These are phyloP conservation scores for Ephialtes manifestator DNA, from an alignment of 2,888 invertebrate genomes.

Conservation along the genomic window DNA sequence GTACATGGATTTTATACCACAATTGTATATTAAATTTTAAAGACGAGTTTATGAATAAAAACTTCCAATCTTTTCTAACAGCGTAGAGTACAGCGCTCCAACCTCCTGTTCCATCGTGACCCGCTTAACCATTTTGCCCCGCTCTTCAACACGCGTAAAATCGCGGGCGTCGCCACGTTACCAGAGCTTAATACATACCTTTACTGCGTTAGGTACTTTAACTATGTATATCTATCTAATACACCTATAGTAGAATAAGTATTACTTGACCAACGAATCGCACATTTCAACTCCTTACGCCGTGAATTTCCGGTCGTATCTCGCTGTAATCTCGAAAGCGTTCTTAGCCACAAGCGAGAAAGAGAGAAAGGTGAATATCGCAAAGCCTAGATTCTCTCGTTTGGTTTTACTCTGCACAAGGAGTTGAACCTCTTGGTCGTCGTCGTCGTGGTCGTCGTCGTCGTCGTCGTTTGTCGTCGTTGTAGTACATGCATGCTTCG, in stretches of 20 bases:
- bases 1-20: no score
- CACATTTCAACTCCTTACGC: conserved; percentile 57
- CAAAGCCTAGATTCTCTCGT: conserved; percentile 51
- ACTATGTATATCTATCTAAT: conserved; percentile 34
- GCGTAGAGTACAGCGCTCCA: no score
- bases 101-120: no score
- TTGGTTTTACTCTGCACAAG: conserved; percentile 47
- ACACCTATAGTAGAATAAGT: conserved; percentile 34
- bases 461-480: conserved; percentile 60
- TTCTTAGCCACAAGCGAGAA: conserved; percentile 54
- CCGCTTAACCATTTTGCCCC: no score
- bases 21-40: no score
- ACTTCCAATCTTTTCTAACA: no score
- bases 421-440: conserved; percentile 45
- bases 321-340: conserved; percentile 78
- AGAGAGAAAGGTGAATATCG: conserved; percentile 28
- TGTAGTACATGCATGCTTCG: conserved; percentile 53
- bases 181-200: conserved; percentile 42
- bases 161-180: conserved; percentile 53
- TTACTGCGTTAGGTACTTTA: conserved; percentile 7
- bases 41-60: no score
- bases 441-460: conserved; percentile 55
- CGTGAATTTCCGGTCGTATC: conserved; percentile 83
- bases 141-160: conserved; percentile 52
- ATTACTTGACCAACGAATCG: conserved; percentile 29